phyloP scores from a whole-genome alignment of 2,888 invertebrate species.

The Brenthis daphne region DNA sequence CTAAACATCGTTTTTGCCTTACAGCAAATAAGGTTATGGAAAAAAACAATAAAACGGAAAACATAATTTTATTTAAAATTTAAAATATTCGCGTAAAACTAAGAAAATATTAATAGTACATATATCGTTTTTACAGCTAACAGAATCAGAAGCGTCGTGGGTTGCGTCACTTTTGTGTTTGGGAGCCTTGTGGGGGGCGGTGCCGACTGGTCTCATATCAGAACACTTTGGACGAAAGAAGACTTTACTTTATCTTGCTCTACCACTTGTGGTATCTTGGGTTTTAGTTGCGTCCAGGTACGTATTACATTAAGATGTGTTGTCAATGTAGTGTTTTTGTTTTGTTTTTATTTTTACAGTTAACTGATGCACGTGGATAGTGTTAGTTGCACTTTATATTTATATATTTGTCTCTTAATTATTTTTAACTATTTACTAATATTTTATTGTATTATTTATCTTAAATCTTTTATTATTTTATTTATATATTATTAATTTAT shows the following conservation, averaged over 20 bases:
- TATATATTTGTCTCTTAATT: too few species aligned
- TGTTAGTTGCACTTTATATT: too few species aligned
- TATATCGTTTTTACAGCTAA: slow-evolving; percentile 45
- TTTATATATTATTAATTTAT: too few species aligned
- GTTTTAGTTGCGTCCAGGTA: slow-evolving; percentile 81
- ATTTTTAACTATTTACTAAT: too few species aligned
- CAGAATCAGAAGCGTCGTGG: slow-evolving; percentile 74
- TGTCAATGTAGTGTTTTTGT: too few species aligned
- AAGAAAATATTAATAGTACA: not conserved
- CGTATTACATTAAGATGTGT: slow-evolving; percentile 1
- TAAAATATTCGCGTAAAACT: not conserved
- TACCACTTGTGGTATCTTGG: slow-evolving; percentile 81
- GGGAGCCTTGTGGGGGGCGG: slow-evolving; percentile 80
- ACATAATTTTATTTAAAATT: not conserved
- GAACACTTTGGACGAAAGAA: slow-evolving; percentile 81
- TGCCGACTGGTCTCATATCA: slow-evolving; percentile 80
- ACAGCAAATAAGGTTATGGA: too few species aligned
- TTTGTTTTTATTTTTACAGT: too few species aligned
- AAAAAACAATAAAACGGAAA: not conserved
- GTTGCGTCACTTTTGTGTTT: slow-evolving; percentile 80
- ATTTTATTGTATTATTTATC: too few species aligned
- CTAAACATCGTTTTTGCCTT: too few species aligned
- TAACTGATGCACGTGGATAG: too few species aligned
- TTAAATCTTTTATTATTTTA: too few species aligned
- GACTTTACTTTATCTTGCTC: slow-evolving; percentile 74